Base-by-base conservation (phyloP, 2,888 invertebrate species). In the Amphimallon solstitiale region DNA sequence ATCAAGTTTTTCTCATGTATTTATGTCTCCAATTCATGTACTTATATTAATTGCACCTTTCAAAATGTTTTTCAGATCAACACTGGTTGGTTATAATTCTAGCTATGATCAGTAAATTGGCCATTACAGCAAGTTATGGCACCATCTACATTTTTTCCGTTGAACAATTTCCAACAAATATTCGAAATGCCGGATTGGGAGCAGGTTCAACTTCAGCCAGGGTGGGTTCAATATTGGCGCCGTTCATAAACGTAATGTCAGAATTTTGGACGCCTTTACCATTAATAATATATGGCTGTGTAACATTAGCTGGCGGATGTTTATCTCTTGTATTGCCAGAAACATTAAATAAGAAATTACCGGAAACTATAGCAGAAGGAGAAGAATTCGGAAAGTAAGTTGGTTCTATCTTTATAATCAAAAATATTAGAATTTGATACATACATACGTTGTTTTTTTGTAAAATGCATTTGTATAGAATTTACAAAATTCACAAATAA, bases 111-210 rank as follows among this genome's bases (percentile, higher is more conserved):
- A 91, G 90, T 6, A 92, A 92, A 82, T 79, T 91, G 71, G 87
- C 90, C 43, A 91, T 91, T 60, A 91, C 91, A 1, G 86, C 90
- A 0, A 89, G 90, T 19, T 92, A 91, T 73, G 91, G 90, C 43
- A 89, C 90, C 0, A 85, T 91, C 45, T 91, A 91, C 74, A 87
- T 91, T 51, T 90, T 90, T 76, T 89, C 91, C 0, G 89, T 90
- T 1, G 91, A 92, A 80, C 90, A 90, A 77, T 92, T 90, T 74
- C 91, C 91, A 12, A 91, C 91, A 5, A 90, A 90, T 12, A 88
- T 92, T 43, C 80, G 89, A 70, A 89, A 88, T 73, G 87, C 87
- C 38, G 88, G 87, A 23, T 80, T 89, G 43, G 89, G 89, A 7
- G 87, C 88, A 6, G 85, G 87, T 54, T 89, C 89, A 2, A 88